phyloP scores from a whole-genome alignment of 1,140 invertebrate genomes.

The Lepidurus arcticus region DNA sequence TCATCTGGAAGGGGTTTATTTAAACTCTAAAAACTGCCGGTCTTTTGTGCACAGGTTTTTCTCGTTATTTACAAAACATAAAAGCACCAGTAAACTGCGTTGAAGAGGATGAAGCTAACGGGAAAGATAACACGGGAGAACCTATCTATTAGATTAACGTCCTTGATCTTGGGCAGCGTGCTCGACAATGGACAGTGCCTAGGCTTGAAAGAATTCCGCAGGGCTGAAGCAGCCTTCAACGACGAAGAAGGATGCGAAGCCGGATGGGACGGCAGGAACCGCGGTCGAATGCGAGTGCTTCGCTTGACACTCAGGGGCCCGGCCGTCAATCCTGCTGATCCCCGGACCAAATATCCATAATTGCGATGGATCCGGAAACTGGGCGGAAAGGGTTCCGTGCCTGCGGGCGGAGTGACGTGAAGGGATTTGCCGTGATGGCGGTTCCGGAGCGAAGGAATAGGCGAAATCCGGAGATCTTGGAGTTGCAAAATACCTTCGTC shows the following conservation, averaged over 20 bases:
- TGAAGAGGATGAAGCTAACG: constrained; percentile 87
- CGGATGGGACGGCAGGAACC: constrained; percentile 48
- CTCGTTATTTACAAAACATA: constrained; percentile 58
- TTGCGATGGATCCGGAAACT: constrained; percentile 68
- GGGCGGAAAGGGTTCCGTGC: constrained; percentile 51
- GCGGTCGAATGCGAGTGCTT: neutral
- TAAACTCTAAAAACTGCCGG: too few species aligned
- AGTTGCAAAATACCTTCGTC: constrained; percentile 70
- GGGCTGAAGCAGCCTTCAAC: constrained; percentile 32
- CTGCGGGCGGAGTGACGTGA: constrained; percentile 36
- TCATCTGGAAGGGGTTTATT: too few species aligned
- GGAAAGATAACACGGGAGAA: constrained; percentile 92
- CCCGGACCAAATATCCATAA: constrained; percentile 37
- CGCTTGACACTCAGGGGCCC: constrained; percentile 29
- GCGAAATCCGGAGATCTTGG: constrained; percentile 72
- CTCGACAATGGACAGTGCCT: constrained; percentile 38
- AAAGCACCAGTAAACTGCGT: constrained; percentile 89
- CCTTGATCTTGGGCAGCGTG: constrained; percentile 82
- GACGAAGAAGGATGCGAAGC: constrained; percentile 43
- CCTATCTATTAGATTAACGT: constrained; percentile 96
- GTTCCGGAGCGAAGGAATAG: constrained; percentile 70
- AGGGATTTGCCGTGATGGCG: constrained; percentile 47
- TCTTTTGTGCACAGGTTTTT: neutral
- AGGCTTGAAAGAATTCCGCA: constrained; percentile 26
- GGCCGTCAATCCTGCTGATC: constrained; percentile 25